These are phyloP conservation scores for Psilopogon haemacephalus DNA, from an alignment of 2,113 vertebrate genomes.

Conservation along the genomic window DNA sequence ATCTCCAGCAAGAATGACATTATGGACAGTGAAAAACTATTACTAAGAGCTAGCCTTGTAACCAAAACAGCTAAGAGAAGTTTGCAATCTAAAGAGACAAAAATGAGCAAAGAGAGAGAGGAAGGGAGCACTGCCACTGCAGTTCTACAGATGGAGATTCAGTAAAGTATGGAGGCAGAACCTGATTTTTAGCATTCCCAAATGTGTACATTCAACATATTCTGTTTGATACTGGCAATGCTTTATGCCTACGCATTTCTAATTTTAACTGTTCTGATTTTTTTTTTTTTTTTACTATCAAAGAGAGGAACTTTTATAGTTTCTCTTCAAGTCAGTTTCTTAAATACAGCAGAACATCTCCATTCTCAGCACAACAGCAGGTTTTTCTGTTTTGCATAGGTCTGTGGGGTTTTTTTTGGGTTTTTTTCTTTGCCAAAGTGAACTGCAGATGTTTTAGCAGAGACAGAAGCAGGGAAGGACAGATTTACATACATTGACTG, in stretches of 20 bases:
- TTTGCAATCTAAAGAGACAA: background rate
- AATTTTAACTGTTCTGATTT: slow-evolving; percentile 56
- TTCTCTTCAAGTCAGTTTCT: slow-evolving; percentile 1
- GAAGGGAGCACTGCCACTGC: background rate
- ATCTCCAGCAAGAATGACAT: background rate
- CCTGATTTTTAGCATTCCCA: slow-evolving; percentile 23
- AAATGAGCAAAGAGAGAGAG: slow-evolving; percentile 23
- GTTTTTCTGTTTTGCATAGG: background rate
- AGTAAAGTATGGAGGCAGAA: slow-evolving; percentile 22
- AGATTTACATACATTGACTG: background rate
- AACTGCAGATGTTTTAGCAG: background rate
- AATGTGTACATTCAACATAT: slow-evolving; percentile 46
- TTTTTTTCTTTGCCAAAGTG: no score
- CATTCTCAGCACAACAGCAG: background rate
- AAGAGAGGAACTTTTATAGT: slow-evolving; percentile 1
- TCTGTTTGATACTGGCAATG: slow-evolving; percentile 52
- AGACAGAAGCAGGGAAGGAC: background rate
- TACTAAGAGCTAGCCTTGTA: background rate
- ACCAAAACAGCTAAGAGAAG: background rate
- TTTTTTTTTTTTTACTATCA: slow-evolving; percentile 30
- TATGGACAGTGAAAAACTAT: background rate
- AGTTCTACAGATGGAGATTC: slow-evolving; percentile 28
- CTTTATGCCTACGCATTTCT: slow-evolving; percentile 42
- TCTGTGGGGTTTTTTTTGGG: background rate
- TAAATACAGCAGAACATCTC: background rate